Evolutionary conservation across 1,140 invertebrate species (phyloP).

Genomic region (Lethrus apterus): DNA sequence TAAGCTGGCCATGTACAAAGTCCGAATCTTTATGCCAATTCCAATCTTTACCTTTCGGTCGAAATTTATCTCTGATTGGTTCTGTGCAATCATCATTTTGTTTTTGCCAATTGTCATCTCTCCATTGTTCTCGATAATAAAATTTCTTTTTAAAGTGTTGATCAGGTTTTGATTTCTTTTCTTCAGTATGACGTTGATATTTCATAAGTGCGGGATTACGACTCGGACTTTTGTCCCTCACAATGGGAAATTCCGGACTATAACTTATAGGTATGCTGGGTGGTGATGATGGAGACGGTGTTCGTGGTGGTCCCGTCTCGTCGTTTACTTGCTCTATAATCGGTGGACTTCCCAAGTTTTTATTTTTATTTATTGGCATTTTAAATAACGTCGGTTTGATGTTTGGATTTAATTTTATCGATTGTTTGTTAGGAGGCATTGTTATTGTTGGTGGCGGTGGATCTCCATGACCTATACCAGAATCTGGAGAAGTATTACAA

Average conservation of each 20-base stretch:
- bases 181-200: constrained; percentile 55
- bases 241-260: constrained; percentile 39
- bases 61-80: constrained; percentile 42
- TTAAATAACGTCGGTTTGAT: constrained; percentile 40
- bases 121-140: constrained; percentile 59
- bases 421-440: constrained; percentile 41
- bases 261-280: constrained; percentile 37
- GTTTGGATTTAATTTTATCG: constrained; percentile 32
- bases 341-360: constrained; percentile 44
- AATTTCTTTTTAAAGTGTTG: constrained; percentile 76
- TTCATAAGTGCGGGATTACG: constrained; percentile 48
- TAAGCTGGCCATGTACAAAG: constrained; percentile 9
- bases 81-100: constrained; percentile 20
- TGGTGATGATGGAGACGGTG: constrained; percentile 57
- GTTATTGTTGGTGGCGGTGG: constrained; percentile 48
- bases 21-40: constrained; percentile 50
- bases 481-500: constrained; percentile 69
- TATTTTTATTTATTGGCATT: constrained; percentile 35
- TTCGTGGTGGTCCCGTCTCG: constrained; percentile 55
- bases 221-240: constrained; percentile 27
- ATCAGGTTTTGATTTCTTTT: constrained; percentile 42
- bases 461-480: constrained; percentile 63
- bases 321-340: constrained; percentile 41
- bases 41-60: constrained; percentile 69
- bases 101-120: constrained; percentile 42